Evolutionary conservation across 2,888 invertebrate genomes (phyloP).

Genomic region (Andricus curvator): DNA sequence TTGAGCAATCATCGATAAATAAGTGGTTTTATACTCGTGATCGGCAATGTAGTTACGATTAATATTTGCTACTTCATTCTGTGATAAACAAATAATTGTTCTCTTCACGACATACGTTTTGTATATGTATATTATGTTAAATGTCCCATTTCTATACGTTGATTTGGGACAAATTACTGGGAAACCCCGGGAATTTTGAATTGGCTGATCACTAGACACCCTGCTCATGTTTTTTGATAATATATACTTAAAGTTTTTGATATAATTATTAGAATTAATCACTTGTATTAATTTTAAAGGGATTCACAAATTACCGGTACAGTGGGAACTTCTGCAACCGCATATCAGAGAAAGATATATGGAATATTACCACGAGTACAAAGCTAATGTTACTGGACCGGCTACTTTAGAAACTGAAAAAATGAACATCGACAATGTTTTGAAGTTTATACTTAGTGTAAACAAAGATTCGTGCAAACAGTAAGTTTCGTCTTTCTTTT

Average conservation of each 20-base stretch:
- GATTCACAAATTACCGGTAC: constrained; percentile 91
- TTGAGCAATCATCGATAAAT: no score
- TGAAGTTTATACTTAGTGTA: constrained; percentile 89
- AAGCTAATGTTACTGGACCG: constrained; percentile 84
- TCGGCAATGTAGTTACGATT: no score
- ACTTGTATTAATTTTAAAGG: constrained; percentile 79
- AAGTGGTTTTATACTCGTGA: no score
- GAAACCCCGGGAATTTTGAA: no score
- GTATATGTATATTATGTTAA: no score
- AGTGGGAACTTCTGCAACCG: constrained; percentile 88
- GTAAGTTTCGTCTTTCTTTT: constrained; percentile 75
- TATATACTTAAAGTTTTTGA: background rate
- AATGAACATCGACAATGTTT: constrained; percentile 87
- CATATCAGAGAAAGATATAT: constrained; percentile 87
- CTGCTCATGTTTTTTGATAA: background rate
- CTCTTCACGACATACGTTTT: no score
- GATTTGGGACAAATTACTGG: no score
- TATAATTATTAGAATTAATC: constrained; percentile 22
- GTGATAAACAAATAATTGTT: no score
- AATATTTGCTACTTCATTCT: no score
- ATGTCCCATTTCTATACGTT: no score
- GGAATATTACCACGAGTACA: constrained; percentile 87
- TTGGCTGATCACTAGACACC: no score
- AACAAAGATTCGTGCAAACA: constrained; percentile 82
- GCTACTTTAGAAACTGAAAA: constrained; percentile 83